These are phyloP conservation scores for Brachyptera risi DNA, from an alignment of 2,888 invertebrate species.

Conservation along the genomic window DNA sequence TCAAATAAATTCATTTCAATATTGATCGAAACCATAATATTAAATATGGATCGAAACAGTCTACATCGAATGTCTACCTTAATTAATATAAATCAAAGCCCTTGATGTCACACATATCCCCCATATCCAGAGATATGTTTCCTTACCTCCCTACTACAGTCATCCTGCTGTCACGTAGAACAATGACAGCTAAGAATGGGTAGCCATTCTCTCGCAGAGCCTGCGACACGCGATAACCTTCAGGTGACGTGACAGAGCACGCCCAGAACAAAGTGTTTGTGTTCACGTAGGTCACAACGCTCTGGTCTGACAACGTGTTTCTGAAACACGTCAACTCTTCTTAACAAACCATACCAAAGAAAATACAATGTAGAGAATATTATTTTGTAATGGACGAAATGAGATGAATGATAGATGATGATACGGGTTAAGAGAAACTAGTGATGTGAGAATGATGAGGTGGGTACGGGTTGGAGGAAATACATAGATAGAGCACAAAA, in stretches of 20 bases:
- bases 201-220: conserved; percentile 76
- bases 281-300: conserved; percentile 77
- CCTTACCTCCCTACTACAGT: conserved; percentile 70
- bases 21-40: too few relatives aligned
- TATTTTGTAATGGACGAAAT: too few relatives aligned
- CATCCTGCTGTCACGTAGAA: conserved; percentile 87
- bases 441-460: too few relatives aligned
- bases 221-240: conserved; percentile 90
- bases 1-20: too few relatives aligned
- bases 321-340: too few relatives aligned
- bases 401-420: too few relatives aligned
- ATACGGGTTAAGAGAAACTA: too few relatives aligned
- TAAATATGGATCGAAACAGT: not conserved
- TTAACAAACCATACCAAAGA: too few relatives aligned
- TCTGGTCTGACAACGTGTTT: conserved; percentile 63
- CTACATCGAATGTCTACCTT: not conserved
- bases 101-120: not conserved
- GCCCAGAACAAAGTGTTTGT: conserved; percentile 89
- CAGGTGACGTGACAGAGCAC: conserved; percentile 81
- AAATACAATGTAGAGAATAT: too few relatives aligned
- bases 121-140: not conserved
- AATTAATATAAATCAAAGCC: not conserved
- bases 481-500: too few relatives aligned
- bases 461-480: too few relatives aligned
- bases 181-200: conserved; percentile 87